A percentile compares a stretch with the other conserved stretches of the same genome.
phyloP scores from a whole-genome alignment of 2,113 vertebrate species.

The Dipodomys spectabilis region DNA sequence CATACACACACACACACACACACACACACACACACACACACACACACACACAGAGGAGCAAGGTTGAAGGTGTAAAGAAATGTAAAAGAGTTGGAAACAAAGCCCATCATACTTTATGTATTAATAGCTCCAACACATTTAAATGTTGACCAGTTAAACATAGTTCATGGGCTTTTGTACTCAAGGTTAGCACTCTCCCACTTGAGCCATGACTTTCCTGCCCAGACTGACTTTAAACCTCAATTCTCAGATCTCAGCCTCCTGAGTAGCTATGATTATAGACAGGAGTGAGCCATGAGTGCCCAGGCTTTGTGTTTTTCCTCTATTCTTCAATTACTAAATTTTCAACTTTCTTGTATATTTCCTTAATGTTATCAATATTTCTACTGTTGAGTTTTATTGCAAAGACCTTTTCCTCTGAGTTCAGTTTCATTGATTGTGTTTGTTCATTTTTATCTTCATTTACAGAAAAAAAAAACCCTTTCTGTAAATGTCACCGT shows the following conservation, averaged over 20 bases:
- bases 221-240: no score
- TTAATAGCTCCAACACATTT: no score
- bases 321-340: not conserved
- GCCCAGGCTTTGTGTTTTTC: no score
- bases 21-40: no score
- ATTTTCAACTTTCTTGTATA: not conserved
- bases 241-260: no score
- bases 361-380: not conserved
- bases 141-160: no score
- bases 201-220: no score
- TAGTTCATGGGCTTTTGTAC: no score
- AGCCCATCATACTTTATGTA: no score
- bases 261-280: no score
- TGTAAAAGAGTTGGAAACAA: slow-evolving; percentile 77
- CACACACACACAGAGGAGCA: not conserved
- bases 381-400: not conserved
- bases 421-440: not conserved
- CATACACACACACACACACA: slow-evolving; percentile 22
- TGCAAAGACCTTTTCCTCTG: not conserved
- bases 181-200: no score
- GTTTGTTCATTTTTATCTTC: not conserved
- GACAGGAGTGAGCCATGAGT: no score
- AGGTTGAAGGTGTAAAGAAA: slow-evolving; percentile 59
- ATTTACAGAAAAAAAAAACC: not conserved
- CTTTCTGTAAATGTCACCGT: not conserved